phyloP scores from a whole-genome alignment of 2,113 vertebrate species.

The Oenanthe oenanthe region DNA sequence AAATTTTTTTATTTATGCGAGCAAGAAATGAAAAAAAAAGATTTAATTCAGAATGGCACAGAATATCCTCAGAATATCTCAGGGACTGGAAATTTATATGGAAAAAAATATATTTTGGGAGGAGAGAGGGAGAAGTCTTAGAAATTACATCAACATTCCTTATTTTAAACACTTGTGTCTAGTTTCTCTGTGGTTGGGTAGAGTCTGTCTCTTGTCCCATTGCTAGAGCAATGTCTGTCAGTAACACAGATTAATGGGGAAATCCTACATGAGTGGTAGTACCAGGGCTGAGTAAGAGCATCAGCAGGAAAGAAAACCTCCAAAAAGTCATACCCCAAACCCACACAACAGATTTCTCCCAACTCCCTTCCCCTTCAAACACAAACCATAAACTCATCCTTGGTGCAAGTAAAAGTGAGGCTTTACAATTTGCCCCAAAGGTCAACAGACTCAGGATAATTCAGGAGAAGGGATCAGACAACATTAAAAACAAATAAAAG shows the following conservation, averaged over 20 bases:
- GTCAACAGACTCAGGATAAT: not conserved
- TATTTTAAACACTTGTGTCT: not conserved
- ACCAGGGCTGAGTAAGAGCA: not conserved
- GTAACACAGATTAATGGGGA: not conserved
- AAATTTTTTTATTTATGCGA: accelerated
- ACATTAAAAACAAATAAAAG: not conserved
- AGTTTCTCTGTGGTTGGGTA: not conserved
- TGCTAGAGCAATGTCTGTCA: not conserved
- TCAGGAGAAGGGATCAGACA: conserved; percentile 30
- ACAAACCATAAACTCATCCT: not conserved
- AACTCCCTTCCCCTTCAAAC: not conserved
- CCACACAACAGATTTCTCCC: not conserved
- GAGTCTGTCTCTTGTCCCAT: not conserved
- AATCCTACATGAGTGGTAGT: accelerated
- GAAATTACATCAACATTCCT: not conserved
- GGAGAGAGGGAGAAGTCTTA: accelerated
- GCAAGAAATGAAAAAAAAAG: not conserved
- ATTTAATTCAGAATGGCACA: not conserved
- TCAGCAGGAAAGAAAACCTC: not conserved
- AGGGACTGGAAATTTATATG: not conserved
- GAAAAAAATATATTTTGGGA: not conserved
- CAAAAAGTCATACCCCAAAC: not conserved
- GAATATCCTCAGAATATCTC: not conserved
- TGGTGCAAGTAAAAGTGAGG: not conserved
- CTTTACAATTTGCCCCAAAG: not conserved